phyloP scores from a whole-genome alignment of 2,113 vertebrate species.

The pig (Sus scrofa) region T2T-Sscrofa CM000827.6:73870501-73871000 shows the following conservation, averaged over 20 bases:
- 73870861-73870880: neutral
- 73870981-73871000: conserved; percentile 1
- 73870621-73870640: neutral
- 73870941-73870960: neutral
- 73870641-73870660: neutral
- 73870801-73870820: neutral
- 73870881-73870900: neutral
- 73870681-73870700: neutral
- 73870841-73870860: neutral
- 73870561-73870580: neutral
- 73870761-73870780: neutral
- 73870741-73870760: conserved; percentile 11
- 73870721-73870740: neutral
- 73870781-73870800: neutral
- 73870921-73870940: neutral
- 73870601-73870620: neutral
- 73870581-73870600: neutral
- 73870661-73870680: neutral
- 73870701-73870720: neutral
- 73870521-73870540: conserved; percentile 5
- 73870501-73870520: conserved; percentile 1
- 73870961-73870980: conserved; percentile 18
- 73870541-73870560: conserved; percentile 37
- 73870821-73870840: neutral
- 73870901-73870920: neutral